Conservation (phyloP, 2,888 invertebrate genomes). For the Gasteruption jaculator region DNA sequence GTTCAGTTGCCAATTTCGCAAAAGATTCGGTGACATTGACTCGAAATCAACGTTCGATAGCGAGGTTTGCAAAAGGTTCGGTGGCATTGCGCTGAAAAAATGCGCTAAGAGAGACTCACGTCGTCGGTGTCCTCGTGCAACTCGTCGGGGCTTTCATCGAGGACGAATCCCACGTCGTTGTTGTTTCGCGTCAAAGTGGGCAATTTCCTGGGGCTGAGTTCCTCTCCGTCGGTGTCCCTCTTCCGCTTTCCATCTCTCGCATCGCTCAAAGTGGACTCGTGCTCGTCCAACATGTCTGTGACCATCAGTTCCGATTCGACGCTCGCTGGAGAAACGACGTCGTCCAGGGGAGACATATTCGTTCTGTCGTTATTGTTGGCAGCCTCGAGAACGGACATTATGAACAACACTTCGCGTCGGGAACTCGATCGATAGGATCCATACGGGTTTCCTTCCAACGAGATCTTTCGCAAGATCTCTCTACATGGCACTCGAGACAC, state of each 20-base stretch:
- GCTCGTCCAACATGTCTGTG: conserved; percentile 46
- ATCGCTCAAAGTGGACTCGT: conserved; percentile 30
- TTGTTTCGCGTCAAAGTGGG: conserved; percentile 42
- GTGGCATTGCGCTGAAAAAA: no score
- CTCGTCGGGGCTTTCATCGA: conserved; percentile 40
- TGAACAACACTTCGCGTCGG: no score
- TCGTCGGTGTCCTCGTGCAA: conserved; percentile 43
- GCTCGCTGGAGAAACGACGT: conserved; percentile 44
- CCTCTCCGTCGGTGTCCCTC: conserved; percentile 37
- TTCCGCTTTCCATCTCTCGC: conserved; percentile 37
- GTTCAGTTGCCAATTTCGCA: no score
- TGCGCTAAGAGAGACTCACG: conserved; percentile 34
- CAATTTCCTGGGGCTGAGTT: conserved; percentile 41
- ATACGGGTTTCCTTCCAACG: no score
- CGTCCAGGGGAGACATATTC: conserved; percentile 47
- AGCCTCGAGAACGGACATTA: conserved; percentile 43
- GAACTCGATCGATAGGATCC: no score
- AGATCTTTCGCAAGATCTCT: no score
- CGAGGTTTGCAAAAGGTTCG: no score
- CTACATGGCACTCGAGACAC: no score
- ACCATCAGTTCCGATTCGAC: conserved; percentile 47
- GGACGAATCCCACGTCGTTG: conserved; percentile 47
- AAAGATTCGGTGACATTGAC: no score
- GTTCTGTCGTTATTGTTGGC: conserved; percentile 37
- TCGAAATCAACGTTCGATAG: no score